phyloP scores from a whole-genome alignment of 2,113 vertebrate genomes.

The Dromaius novaehollandiae region DNA sequence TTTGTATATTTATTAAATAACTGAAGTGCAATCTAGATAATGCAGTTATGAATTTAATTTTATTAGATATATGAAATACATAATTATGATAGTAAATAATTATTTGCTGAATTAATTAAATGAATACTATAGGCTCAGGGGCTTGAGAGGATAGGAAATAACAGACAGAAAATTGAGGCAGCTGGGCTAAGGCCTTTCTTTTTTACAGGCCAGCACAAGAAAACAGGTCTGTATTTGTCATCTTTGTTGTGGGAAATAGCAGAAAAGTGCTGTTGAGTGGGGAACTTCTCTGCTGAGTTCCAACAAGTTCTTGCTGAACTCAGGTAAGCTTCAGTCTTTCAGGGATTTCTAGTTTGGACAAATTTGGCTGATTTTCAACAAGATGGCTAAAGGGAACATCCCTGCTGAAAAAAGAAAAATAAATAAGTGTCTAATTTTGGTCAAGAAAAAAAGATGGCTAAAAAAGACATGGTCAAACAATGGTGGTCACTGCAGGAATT shows the following conservation, averaged over 20 bases:
- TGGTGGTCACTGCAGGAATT: accelerated
- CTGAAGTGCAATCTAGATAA: background rate
- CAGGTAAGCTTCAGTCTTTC: background rate
- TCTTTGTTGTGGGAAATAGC: background rate
- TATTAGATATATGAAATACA: background rate
- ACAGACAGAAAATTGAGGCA: background rate
- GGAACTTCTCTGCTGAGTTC: background rate
- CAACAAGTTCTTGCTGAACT: background rate
- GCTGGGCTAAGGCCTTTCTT: background rate
- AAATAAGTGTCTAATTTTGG: background rate
- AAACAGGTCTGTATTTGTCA: accelerated
- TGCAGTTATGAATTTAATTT: background rate
- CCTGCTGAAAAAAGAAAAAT: background rate
- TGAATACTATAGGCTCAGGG: background rate
- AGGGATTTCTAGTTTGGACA: background rate
- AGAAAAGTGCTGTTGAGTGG: background rate
- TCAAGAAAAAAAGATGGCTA: background rate
- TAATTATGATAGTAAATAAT: background rate
- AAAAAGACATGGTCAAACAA: background rate
- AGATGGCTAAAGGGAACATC: background rate
- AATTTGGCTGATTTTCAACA: background rate
- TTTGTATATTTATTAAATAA: slow-evolving; percentile 1
- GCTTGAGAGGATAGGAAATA: background rate
- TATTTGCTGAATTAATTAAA: slow-evolving; percentile 9
- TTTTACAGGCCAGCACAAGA: background rate